Evolutionary conservation across 2,888 invertebrate genomes (phyloP).

Genomic region (Drosophila setosimentum): DNA sequence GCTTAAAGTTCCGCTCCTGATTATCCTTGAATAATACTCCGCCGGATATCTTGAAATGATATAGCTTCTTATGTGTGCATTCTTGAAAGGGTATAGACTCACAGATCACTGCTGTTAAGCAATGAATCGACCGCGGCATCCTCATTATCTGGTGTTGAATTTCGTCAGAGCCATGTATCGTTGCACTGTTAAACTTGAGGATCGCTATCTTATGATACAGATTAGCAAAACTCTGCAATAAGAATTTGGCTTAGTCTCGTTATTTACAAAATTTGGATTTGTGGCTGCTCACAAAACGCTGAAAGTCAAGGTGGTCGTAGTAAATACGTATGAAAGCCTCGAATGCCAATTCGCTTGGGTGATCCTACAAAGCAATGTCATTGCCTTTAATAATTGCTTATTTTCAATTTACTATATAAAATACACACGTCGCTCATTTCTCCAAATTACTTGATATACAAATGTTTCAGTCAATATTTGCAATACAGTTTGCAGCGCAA

Average conservation of each 20-base stretch:
- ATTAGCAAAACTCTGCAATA: neutral
- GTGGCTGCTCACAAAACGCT: neutral
- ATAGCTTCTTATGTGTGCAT: neutral
- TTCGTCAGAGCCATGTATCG: neutral
- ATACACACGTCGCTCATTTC: neutral
- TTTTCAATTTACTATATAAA: neutral
- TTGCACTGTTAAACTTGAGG: neutral
- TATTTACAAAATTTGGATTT: neutral
- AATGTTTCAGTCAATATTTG: neutral
- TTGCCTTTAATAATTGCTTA: neutral
- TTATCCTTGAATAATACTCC: rapidly evolving
- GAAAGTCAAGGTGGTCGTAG: neutral
- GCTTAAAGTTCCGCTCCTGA: neutral
- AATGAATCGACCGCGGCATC: neutral
- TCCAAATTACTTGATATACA: neutral
- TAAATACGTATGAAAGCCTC: neutral
- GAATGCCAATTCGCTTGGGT: constrained; percentile 1
- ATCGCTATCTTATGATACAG: neutral
- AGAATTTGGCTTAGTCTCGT: neutral
- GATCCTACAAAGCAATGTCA: neutral
- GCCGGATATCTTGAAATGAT: constrained; percentile 1
- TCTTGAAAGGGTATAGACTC: neutral
- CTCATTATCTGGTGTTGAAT: neutral
- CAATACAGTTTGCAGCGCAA: neutral
- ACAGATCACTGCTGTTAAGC: neutral